These are phyloP conservation scores for Phylloscopus collybita DNA, from an alignment of 2,797 vertebrate genomes.

Conservation along the genomic window DNA sequence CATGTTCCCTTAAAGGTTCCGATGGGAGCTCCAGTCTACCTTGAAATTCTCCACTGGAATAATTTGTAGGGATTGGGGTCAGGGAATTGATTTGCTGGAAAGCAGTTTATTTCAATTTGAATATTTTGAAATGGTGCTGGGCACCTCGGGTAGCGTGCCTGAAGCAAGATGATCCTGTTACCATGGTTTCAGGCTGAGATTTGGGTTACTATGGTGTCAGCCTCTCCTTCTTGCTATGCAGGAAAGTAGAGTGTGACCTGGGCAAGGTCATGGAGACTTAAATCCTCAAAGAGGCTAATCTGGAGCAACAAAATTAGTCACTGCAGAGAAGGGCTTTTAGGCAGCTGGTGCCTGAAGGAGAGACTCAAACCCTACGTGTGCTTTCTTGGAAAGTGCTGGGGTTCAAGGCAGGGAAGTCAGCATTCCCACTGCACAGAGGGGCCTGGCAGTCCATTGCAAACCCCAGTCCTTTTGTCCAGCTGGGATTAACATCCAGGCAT, in stretches of 20 bases:
- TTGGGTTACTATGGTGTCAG: slow-evolving; percentile 64
- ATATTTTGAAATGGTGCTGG: slow-evolving; percentile 18
- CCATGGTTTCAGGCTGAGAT: slow-evolving; percentile 59
- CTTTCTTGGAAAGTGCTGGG: not conserved
- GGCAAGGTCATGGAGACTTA: slow-evolving; percentile 53
- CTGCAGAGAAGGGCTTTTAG: not conserved
- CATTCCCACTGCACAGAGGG: not conserved
- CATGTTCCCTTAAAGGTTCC: not conserved
- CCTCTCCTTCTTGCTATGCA: slow-evolving; percentile 16
- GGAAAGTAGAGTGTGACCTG: slow-evolving; percentile 39
- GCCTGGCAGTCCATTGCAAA: not conserved
- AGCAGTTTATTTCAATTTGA: slow-evolving; percentile 47
- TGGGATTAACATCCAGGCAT: not conserved
- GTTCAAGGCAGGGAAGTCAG: not conserved
- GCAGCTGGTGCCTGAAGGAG: not conserved
- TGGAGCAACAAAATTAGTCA: slow-evolving; percentile 22
- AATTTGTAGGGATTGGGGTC: not conserved
- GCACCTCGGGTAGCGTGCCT: not conserved
- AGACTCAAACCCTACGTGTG: fast-evolving
- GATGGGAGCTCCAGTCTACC: not conserved
- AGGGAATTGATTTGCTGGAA: slow-evolving; percentile 39
- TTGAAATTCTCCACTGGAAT: not conserved
- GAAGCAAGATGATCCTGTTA: slow-evolving; percentile 53
- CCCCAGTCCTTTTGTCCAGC: not conserved
- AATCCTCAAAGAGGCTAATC: slow-evolving; percentile 40